Evolutionary conservation across 1,140 invertebrate genomes (phyloP).

Genomic region (Drosophila biarmipes): DNA sequence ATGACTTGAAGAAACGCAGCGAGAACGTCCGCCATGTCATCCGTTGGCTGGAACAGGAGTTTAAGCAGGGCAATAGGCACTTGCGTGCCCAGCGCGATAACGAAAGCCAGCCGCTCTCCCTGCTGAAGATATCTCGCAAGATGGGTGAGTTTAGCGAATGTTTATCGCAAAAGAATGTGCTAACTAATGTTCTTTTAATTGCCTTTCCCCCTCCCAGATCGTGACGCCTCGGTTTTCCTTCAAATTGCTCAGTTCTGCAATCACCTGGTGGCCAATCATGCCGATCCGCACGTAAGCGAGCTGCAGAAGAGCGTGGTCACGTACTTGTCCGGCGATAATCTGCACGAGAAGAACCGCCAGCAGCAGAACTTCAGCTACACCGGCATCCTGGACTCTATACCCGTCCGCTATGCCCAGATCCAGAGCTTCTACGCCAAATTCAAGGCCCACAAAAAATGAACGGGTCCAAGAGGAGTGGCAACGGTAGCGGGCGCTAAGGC

Average conservation of each 20-base stretch:
- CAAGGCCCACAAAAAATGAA: conserved; percentile 84
- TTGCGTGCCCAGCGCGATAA: conserved; percentile 92
- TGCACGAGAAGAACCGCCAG: conserved; percentile 80
- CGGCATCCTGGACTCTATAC: conserved; percentile 82
- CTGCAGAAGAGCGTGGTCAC: conserved; percentile 80
- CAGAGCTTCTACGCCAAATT: conserved; percentile 83
- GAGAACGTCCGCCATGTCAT: conserved; percentile 93
- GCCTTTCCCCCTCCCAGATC: conserved; percentile 45
- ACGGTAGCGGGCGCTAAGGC: conserved; percentile 56
- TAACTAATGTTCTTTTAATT: conserved; percentile 3
- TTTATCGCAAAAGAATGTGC: not conserved
- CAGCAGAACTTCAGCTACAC: conserved; percentile 82
- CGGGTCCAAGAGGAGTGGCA: conserved; percentile 34
- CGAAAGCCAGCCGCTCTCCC: conserved; percentile 89
- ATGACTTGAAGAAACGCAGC: conserved; percentile 92
- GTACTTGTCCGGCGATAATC: conserved; percentile 79
- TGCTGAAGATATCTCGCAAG: conserved; percentile 90
- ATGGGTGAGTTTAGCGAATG: conserved; percentile 61
- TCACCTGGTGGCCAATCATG: conserved; percentile 79
- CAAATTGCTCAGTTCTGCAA: conserved; percentile 84
- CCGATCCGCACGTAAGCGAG: conserved; percentile 77
- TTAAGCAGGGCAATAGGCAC: conserved; percentile 93
- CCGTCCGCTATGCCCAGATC: conserved; percentile 82
- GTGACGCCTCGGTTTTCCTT: conserved; percentile 78
- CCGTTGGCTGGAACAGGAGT: conserved; percentile 94